Percentiles rank a stretch among this genome's conserved stretches.
Evolutionary conservation across 1,140 invertebrate species (phyloP).

Genomic region (Pygmarrhopalites habei): DNA sequence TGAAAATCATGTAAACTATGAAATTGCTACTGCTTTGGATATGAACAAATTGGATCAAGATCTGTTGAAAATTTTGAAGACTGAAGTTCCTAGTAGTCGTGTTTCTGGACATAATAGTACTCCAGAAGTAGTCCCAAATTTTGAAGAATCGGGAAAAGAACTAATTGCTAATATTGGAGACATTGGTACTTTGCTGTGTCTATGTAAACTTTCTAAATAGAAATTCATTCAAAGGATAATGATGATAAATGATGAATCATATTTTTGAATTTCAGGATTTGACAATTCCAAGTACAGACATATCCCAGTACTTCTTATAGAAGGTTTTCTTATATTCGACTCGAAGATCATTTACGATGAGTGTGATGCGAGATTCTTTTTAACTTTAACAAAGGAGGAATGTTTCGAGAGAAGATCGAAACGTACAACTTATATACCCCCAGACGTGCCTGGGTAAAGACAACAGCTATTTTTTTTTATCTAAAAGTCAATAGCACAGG

Average conservation of each 20-base stretch:
- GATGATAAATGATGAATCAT: neutral
- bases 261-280: slow-evolving; percentile 15
- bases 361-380: slow-evolving; percentile 34
- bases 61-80: slow-evolving; percentile 4
- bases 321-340: slow-evolving; percentile 30
- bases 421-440: slow-evolving; percentile 24
- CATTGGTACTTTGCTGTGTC: slow-evolving; percentile 13
- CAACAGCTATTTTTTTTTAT: too few species aligned
- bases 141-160: slow-evolving; percentile 18
- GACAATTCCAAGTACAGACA: slow-evolving; percentile 32
- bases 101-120: too few species aligned
- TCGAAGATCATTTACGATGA: slow-evolving; percentile 20
- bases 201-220: neutral
- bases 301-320: slow-evolving; percentile 32
- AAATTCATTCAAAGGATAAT: neutral
- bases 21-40: slow-evolving; percentile 12
- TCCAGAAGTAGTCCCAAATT: slow-evolving; percentile 19
- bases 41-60: slow-evolving; percentile 20
- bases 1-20: slow-evolving; percentile 24
- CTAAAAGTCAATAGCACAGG: too few species aligned
- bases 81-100: neutral
- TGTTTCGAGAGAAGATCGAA: slow-evolving; percentile 19
- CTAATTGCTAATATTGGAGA: slow-evolving; percentile 13
- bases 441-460: slow-evolving; percentile 30
- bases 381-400: slow-evolving; percentile 24